phyloP scores from a whole-genome alignment of 2,113 vertebrate genomes.

The Ibidorhyncha struthersii region DNA sequence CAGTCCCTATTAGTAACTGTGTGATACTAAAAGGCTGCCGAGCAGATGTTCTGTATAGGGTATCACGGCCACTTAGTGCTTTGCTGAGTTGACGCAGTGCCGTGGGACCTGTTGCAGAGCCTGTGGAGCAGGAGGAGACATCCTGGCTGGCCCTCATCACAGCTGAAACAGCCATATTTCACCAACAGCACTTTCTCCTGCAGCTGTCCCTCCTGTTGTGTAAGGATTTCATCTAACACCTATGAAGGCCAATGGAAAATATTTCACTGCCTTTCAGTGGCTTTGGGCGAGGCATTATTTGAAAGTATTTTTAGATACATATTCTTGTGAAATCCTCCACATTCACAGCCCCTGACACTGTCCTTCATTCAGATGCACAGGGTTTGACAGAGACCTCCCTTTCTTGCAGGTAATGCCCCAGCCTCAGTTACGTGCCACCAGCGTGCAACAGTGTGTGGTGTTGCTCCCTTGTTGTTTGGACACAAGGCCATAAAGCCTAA shows the following conservation, averaged over 20 bases:
- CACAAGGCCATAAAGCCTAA: not conserved
- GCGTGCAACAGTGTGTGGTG: not conserved
- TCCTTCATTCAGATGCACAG: not conserved
- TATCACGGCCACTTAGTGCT: not conserved
- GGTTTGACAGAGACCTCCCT: not conserved
- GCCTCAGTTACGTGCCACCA: not conserved
- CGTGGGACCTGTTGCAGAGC: not conserved
- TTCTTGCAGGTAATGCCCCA: not conserved
- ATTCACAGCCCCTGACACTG: not conserved
- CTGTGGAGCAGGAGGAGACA: not conserved
- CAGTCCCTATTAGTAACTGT: not conserved
- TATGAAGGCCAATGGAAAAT: accelerated
- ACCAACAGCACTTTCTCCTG: not conserved
- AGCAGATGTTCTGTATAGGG: not conserved
- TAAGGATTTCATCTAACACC: not conserved
- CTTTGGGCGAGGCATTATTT: not conserved
- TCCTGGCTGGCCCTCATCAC: not conserved
- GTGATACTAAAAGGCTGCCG: not conserved
- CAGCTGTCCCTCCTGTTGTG: not conserved
- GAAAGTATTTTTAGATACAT: not conserved
- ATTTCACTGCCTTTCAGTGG: not conserved
- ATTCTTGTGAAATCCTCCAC: not conserved
- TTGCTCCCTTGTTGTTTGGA: not conserved
- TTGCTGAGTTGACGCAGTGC: accelerated
- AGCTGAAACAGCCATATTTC: not conserved